These are phyloP conservation scores for Leptosomus discolor DNA, from an alignment of 2,113 vertebrate genomes.

Conservation along the genomic window DNA sequence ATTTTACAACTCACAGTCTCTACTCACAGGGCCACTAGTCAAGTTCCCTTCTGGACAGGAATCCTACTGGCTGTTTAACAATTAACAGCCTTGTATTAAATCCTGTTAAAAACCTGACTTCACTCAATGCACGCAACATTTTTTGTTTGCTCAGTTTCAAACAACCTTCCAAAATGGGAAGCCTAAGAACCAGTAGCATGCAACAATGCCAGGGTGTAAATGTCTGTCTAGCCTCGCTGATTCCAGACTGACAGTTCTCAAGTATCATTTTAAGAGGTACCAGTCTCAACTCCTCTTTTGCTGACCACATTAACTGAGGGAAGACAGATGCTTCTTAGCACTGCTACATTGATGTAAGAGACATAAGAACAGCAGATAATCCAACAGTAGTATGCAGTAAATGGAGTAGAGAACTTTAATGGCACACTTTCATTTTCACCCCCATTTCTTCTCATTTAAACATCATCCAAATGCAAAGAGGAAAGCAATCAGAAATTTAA, in stretches of 20 bases:
- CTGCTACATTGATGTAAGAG: neutral
- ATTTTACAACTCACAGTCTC: neutral
- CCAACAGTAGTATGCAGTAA: accelerated
- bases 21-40: neutral
- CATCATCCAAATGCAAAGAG: accelerated
- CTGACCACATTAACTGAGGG: neutral
- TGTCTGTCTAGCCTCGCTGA: accelerated
- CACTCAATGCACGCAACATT: accelerated
- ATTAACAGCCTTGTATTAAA: neutral
- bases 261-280: accelerated
- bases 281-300: neutral
- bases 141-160: neutral
- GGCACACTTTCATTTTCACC: neutral
- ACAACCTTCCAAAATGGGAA: accelerated
- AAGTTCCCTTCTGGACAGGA: neutral
- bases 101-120: neutral
- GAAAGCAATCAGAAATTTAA: neutral
- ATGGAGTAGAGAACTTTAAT: neutral
- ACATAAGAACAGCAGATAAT: neutral
- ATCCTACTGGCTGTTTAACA: neutral
- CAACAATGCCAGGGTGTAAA: neutral
- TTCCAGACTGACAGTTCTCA: neutral
- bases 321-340: neutral
- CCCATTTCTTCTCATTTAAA: neutral
- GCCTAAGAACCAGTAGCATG: neutral